Percentiles rank a stretch among this genome's conserved stretches.
Evolutionary conservation across 2,797 vertebrate species (phyloP).

Genomic region (Sebastes oblongus): DNA sequence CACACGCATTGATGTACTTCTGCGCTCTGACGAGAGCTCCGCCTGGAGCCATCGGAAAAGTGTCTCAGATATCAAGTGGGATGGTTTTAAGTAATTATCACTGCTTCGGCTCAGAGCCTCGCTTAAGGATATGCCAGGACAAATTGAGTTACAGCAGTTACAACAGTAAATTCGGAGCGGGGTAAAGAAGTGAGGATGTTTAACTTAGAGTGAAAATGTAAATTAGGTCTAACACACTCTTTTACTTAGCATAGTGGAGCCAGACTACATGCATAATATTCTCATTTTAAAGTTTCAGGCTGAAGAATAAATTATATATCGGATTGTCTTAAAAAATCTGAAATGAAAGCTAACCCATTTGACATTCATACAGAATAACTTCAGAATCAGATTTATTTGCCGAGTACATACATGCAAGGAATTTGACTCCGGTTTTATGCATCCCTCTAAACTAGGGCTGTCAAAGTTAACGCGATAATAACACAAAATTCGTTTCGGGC

Average conservation of each 20-base stretch:
- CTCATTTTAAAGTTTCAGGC: neutral
- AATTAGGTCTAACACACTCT: conserved; percentile 17
- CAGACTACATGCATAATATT: neutral
- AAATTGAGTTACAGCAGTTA: conserved; percentile 25
- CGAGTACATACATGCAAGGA: too few species aligned
- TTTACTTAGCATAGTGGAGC: neutral
- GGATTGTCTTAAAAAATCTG: neutral
- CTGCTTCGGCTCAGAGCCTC: neutral
- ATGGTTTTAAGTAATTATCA: conserved; percentile 46
- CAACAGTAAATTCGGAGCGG: conserved; percentile 1
- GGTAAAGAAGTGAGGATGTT: neutral
- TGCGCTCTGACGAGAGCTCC: neutral
- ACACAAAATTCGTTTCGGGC: too few species aligned
- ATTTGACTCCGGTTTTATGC: too few species aligned
- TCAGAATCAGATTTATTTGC: too few species aligned
- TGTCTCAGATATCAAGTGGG: conserved; percentile 36
- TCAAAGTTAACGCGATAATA: too few species aligned
- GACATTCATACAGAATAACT: neutral
- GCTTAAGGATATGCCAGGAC: conserved; percentile 17
- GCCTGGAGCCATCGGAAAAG: conserved; percentile 26
- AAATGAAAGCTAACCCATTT: neutral
- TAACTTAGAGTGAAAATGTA: conserved; percentile 6
- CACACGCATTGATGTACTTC: conserved; percentile 22
- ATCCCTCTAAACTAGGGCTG: too few species aligned
- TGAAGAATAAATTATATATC: neutral